Base-by-base conservation (phyloP, 2,888 invertebrate species). In the Miltochrista miniata region DNA sequence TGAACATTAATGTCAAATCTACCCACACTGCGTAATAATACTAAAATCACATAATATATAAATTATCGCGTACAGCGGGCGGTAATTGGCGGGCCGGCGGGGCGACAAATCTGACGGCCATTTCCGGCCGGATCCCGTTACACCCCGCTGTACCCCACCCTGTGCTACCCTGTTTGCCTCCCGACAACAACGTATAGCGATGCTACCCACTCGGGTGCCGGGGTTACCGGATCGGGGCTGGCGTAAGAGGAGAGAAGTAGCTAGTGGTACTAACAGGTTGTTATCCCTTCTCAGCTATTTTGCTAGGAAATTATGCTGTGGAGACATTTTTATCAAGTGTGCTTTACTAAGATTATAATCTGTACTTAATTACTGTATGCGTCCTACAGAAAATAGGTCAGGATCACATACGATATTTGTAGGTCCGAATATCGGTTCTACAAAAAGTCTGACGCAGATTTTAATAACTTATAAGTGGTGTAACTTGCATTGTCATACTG, bases 91-190 rank as follows among this genome's bases (percentile, higher is more conserved):
- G 80, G 69, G 73, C 73, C 74, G 76, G 74, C 74, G 76, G 77
- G 74, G 75, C 84, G 84, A 83, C 85, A 85, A 84, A 85, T 85
- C 83, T 79, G 83, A 79, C 82, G 79, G 78, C 78, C 81, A 78
- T 80, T 84, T 82, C 82, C 82, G 78, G 74, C 70, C 73, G 72
- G 75, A 66, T 72, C 71, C 68, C 69, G 74, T 72, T 71, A 70
- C 76, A 67, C 69, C 61, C 65, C 56, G 48, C 54, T 30, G 11
- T 34, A 9, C 48, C 51, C 38, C 39, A 31, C 34, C 35, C 44
- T n/a, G 12, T n/a, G 43, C 30, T 39, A 45, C 43, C 48, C 18
- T 43, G 34, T 34, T 30, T 29, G 47, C 34, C 45, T 37, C 47
- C 36, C 48, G 36, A 30, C 47, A 15, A 34, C 47, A 15, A 38